A percentile compares a stretch with the other conserved stretches of the same genome.
phyloP scores from a whole-genome alignment of 2,797 vertebrate genomes.

The Chaetodon trifasciatus region DNA sequence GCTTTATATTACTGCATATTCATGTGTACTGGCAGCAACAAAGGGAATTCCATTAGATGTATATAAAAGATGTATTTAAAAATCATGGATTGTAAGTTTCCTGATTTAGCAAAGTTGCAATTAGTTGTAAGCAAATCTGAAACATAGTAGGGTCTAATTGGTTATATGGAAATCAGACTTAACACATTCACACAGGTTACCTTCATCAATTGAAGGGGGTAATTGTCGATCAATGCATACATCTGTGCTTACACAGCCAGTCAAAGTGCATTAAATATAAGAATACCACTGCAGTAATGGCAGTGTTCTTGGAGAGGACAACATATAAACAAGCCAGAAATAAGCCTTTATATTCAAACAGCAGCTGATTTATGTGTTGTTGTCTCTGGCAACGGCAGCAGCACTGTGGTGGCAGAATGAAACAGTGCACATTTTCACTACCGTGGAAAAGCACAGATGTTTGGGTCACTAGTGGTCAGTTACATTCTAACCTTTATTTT shows the following conservation, averaged over 20 bases:
- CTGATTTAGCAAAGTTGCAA: too few species aligned
- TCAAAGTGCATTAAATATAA: background rate
- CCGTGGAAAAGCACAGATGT: background rate
- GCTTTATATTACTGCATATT: background rate
- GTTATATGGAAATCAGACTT: background rate
- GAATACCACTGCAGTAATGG: background rate
- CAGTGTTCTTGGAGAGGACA: background rate
- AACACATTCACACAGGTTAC: background rate
- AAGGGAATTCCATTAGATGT: background rate
- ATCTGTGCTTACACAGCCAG: background rate
- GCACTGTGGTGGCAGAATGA: background rate
- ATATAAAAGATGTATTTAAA: background rate
- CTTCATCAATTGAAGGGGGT: background rate
- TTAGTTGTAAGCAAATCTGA: background rate
- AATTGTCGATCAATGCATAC: background rate
- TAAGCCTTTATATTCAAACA: constrained; percentile 1
- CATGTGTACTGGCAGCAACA: background rate
- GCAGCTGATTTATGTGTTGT: background rate
- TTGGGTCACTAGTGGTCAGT: background rate
- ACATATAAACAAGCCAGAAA: background rate
- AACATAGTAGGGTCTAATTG: background rate
- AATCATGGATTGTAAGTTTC: background rate
- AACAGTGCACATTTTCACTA: background rate
- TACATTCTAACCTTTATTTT: too few species aligned
- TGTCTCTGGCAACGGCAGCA: background rate